phyloP scores from a whole-genome alignment of 2,888 invertebrate genomes.

The Keiferia lycopersicella region DNA sequence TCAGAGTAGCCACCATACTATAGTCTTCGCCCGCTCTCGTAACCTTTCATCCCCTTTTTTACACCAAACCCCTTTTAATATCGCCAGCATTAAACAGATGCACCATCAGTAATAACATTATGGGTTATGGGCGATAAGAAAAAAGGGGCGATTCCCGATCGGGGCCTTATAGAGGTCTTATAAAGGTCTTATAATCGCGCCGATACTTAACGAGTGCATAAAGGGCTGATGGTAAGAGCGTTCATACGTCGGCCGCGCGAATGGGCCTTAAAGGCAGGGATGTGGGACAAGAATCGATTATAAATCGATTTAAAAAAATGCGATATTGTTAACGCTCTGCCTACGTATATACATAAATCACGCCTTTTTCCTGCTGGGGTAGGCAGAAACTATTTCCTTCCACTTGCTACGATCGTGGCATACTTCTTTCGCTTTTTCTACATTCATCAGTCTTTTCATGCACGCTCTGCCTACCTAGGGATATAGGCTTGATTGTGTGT shows the following conservation, averaged over 20 bases:
- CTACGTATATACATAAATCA: too few relatives aligned
- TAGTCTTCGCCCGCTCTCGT: background rate
- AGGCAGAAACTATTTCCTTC: too few relatives aligned
- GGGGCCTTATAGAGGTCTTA: constrained; percentile 5
- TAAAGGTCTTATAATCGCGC: constrained; percentile 32
- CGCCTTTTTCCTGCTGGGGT: too few relatives aligned
- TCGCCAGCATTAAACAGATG: constrained; percentile 14
- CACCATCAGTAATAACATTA: constrained; percentile 20
- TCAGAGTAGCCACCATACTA: background rate
- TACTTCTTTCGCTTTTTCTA: too few relatives aligned
- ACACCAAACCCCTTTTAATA: constrained; percentile 11
- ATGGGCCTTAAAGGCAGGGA: constrained; percentile 49
- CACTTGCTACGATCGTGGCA: too few relatives aligned
- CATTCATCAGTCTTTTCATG: too few relatives aligned
- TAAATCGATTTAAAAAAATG: too few relatives aligned
- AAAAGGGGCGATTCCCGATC: constrained; percentile 16
- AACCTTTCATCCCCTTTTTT: background rate
- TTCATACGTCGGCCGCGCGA: constrained; percentile 13
- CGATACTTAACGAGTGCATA: constrained; percentile 45
- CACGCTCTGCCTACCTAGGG: too few relatives aligned
- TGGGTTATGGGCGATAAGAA: constrained; percentile 23
- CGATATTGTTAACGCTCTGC: too few relatives aligned
- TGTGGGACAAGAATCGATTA: too few relatives aligned
- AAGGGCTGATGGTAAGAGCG: constrained; percentile 41
- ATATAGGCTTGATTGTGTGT: too few relatives aligned